Base-by-base conservation (phyloP, 2,797 vertebrate species). In the Coregonus sp. region DNA sequence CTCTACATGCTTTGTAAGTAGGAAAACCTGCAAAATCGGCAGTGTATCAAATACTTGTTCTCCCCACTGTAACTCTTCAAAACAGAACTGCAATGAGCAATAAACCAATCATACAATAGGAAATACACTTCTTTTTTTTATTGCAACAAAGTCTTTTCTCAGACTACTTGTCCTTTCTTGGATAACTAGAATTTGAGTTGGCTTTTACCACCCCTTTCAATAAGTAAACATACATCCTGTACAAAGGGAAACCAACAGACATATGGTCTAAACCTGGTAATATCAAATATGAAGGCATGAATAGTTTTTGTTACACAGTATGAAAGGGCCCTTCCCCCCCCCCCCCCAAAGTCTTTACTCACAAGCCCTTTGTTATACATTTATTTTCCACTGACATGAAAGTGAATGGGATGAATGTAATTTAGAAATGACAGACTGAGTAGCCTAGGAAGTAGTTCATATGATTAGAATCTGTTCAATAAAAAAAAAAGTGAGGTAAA, bases 201-300 rank as follows among this genome's bases (percentile, higher is more conserved):
- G 86, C 86, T 90, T 93, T 47, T 47, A 47, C 40, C 90, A 74
- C 90, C 86, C 90, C 91, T 93, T 93, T 94, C 92, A 91, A 87
- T 88, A 91, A 85, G 85, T 86, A 93, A 92, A 90, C 92, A 83
- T 75, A 84, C 90, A 92, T 94, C 92, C 93, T 91, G 92, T 94
- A 88, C 92, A 87, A 88, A 91, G 87, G 89, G 90, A 92, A 90
- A 89, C 87, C 85, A 85, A 86, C 82, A 90, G 84, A 84, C 85
- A 87, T 90, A 84, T 88, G 90, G 90, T 92, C 86, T 85, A 73
- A 79, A 88, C 81, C 74, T 89, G 83, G 18, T 74, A 83, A 86
- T 85, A 86, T 84, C 74, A 84, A 85, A 72, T 72, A 72, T 54
- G 31, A 67, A 67, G 14, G 52, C 35, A 72, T 52, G 63, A 66